Evolutionary conservation across 2,888 invertebrate species (phyloP), one percentile per base, ranked within the genome.

Genomic region (Cabera pusaria): DNA sequence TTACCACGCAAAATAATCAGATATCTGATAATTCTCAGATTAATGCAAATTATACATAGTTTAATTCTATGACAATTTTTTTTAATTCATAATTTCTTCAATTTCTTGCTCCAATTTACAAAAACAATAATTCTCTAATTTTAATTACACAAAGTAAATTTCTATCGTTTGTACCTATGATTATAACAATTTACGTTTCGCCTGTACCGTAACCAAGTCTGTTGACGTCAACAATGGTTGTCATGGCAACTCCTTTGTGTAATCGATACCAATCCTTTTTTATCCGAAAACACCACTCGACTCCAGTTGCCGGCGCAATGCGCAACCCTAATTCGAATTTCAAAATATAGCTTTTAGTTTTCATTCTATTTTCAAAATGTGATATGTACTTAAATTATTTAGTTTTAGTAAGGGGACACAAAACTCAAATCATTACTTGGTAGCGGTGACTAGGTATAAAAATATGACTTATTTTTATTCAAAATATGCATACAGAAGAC

Each of bases 401-500:
- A 43, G 37, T 45, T 29, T 35, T 40, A 27, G 39, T 26, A 9
- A 34, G 23, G 25, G n/a, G 36, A 29, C 19, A 3, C 22, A 5
- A 8, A n/a, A n/a, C n/a, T n/a, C n/a, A n/a, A n/a, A n/a, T n/a
- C n/a, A n/a, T n/a, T n/a, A n/a, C n/a, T n/a, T n/a, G n/a, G n/a
- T n/a, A n/a, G n/a, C n/a, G n/a, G n/a, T n/a, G n/a, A n/a, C n/a
- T n/a, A n/a, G n/a, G n/a, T n/a, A n/a, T 43, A 37, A 9, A 27
- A 44, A 29, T 42, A 47, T 53, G 48, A 56, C 55, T 44, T 38
- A 51, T 55, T 48, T 20, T 61, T 65, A 70, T 63, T 61, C 75
- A 25, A 75, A 77, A 55, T 78, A 72, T 66, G 66, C 74, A 41
- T 77, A 64, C 59, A 87, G 88, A 65, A 61, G 87, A 38, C 86